Evolutionary conservation across 2,888 invertebrate genomes (phyloP), one percentile per base, ranked within the genome.

Genomic region (Campoplex capitator): DNA sequence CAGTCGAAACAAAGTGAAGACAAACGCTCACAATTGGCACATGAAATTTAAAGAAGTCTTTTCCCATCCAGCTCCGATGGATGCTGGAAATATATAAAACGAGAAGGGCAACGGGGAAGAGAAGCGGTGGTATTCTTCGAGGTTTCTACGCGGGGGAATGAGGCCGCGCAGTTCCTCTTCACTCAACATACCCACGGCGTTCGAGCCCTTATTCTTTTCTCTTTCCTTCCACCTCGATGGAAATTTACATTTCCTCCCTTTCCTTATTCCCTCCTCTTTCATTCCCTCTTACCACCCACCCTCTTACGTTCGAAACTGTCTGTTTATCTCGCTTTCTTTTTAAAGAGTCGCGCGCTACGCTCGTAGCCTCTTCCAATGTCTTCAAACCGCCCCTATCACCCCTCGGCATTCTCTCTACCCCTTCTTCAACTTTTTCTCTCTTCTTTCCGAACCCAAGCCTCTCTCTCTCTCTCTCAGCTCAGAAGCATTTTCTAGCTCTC

Each of bases 281-380:
- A 65, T 65, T 71, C 71, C 68, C 71, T 45, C 83, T 48, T 58
- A 45, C 68, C 45, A 62, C 35, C 62, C 45, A 67, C 51, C 89
- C 90, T 87, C 84, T 76, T 74, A 68, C 77, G 74, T 76, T 89
- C 91, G 91, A 91, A 93, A 93, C 94, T 94, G 94, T 94, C 94
- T 94, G 94, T 94, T 94, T 94, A 94, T 94, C 93, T 94, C 93
- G 93, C 92, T 94, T 94, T 93, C 93, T 93, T 94, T 93, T 94
- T 94, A 94, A 93, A 93, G 93, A 93, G 92, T 90, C 92, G 91
- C 91, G 70, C 62, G 48, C 70, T n/a, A 80, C 82, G 70, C 23
- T 70, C 90, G 91, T 92, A 91, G 91, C 89, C 89, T 88, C 83
- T 88, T 88, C 81, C 86, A 82, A 82, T 87, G 67, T 81, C 85